Base-by-base conservation (phyloP, 1,140 invertebrate genomes). In the Goniozus legneri region DNA sequence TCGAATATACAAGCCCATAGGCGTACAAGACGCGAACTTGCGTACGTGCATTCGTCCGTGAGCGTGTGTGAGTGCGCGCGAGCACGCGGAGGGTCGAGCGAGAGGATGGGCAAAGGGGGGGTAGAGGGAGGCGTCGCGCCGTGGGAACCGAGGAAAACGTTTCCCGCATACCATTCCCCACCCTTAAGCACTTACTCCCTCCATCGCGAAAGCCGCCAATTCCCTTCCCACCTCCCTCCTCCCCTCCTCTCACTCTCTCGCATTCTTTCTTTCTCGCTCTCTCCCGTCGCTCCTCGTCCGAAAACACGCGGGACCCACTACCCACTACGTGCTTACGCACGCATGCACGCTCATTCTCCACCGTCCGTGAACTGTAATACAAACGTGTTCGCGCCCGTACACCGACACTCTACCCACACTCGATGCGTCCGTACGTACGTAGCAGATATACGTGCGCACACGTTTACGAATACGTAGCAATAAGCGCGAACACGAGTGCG, bases 121-220 rank as follows among this genome's bases (percentile, higher is more conserved):
- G 37, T 49, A 57, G 51, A 55, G 65, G 57, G 57, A 60, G 53
- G 60, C 63, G 63, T 67, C 55, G 64, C 56, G 57, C 60, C 71
- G 70, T 74, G 71, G 66, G 69, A 73, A 73, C 67, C 67, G 58
- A 67, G 72, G 69, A 73, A 75, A 75, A 71, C 62, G 64, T 71
- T 72, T 72, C 65, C 65, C 67, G 65, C 69, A 71, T 70, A 71
- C 67, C 69, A 61, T 64, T 55, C 50, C 42, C 34, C 49, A 34
- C 24, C 15, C 8, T n/a, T 15, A 14, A 15, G 8, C 54, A n/a
- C n/a, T 35, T 40, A n/a, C 27, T 18, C 35, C 33, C 20, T 48
- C 34, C 45, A 22, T 14, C 8, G 33, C 44, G 13, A 35, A 27
- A 27, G 4, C 10, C 24, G 24, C 37, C 6, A 6, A 20, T 22